Base-by-base conservation (phyloP, 1,140 invertebrate genomes). In the Laupala kohalensis region DNA sequence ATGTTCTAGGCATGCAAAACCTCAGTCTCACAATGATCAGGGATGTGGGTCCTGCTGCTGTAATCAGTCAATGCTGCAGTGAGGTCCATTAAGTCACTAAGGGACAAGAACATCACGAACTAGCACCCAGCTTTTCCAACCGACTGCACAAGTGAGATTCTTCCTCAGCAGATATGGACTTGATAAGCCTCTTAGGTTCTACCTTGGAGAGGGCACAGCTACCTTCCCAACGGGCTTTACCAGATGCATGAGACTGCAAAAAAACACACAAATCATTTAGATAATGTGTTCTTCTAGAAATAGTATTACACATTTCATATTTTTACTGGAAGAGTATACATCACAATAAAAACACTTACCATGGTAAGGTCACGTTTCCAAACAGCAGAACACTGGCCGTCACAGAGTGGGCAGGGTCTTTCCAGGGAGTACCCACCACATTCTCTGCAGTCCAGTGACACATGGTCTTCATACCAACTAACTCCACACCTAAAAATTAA, bases 371-470 rank as follows among this genome's bases (percentile, higher is more conserved):
- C 89, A 74, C 92, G 84, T 77, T 88, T 90, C 91, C 91, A 93
- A 26, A 83, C 77, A n/a, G 83, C 83, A 70, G 84, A 85, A 78
- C 92, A 94, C 74, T 86, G 84, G 65, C 91, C 92, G 72, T 91
- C 87, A 79, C 92, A 94, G 0, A 87, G 79, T 15, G 89, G 89
- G 77, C 92, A 94, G 4, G 91, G 90, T 74, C 92, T 82, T 73
- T 87, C 83, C 74, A 93, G 80, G 29, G 90, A 88, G 76, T 92
- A 93, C 66, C 91, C 92, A 53, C 91, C 92, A 78, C 92, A 94
- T 79, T 94, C 92, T 30, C 84, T 83, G 80, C 92, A 94, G 78
- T 92, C 91, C 9, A 92, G 79, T 5, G 90, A 91, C 19, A 92
- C 89, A 76, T 93, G 90, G 72, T 90, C 86, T 75, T 92, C 88